A percentile compares a stretch with the other conserved stretches of the same genome.
Evolutionary conservation across 2,797 vertebrate species (phyloP).

Genomic region (Podarcis siculus): DNA sequence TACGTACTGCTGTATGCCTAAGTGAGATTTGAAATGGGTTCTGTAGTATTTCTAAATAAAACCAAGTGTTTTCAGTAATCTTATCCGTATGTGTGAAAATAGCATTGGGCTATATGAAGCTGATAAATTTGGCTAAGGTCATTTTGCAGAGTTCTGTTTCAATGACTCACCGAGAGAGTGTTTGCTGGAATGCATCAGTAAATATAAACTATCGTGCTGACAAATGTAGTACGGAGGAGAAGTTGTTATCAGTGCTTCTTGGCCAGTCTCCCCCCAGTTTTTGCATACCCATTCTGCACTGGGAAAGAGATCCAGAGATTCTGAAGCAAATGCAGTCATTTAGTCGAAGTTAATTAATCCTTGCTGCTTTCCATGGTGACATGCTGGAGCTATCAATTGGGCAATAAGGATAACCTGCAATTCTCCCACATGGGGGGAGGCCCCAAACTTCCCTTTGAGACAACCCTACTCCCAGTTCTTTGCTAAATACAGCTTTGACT

Average conservation of each 20-base stretch:
- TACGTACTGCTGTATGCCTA: neutral
- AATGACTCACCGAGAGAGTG: neutral
- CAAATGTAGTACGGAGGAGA: neutral
- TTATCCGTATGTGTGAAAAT: neutral
- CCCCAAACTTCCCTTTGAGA: constrained; percentile 24
- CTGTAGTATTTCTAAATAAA: neutral
- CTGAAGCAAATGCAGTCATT: constrained; percentile 44
- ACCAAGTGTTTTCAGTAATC: neutral
- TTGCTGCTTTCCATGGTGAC: constrained; percentile 51
- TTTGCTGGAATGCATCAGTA: neutral
- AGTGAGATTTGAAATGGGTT: neutral
- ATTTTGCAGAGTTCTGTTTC: neutral
- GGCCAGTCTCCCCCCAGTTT: constrained; percentile 3
- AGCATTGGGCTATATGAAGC: neutral
- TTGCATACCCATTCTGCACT: constrained; percentile 12
- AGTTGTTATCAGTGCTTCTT: neutral
- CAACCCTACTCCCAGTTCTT: neutral
- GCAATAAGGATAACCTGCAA: constrained; percentile 60
- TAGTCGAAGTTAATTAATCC: constrained; percentile 50
- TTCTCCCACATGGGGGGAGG: constrained; percentile 28
- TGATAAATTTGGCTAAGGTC: neutral
- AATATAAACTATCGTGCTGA: neutral
- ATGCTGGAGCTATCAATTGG: constrained; percentile 49
- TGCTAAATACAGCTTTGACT: neutral
- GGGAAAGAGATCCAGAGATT: constrained; percentile 26